Base-by-base conservation (phyloP, 2,113 vertebrate genomes). In the Solenodon paradoxus region DNA sequence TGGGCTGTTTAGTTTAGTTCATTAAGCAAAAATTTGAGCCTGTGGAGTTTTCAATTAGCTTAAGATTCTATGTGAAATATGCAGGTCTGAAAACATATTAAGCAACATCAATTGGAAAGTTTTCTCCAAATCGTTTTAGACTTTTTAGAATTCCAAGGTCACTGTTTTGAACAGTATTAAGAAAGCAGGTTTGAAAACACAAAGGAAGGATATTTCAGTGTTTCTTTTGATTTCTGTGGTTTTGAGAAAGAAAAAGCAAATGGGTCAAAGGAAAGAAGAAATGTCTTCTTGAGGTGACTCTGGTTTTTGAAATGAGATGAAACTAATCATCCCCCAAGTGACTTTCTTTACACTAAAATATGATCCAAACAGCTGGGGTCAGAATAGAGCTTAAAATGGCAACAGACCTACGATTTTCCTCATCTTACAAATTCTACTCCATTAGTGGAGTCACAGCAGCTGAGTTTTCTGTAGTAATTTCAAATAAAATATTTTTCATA, bases 111-210 rank as follows among this genome's bases (percentile, higher is more conserved):
- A 32, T 35, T 69, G 71, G 38, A 96, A 97, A 75, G 72, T 96
- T 96, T 94, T 72, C 30, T 87, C 22, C 63, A 96, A 68, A 88
- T 66, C 5, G 26, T 89, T 94, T 92, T 49, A 95, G n/a, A 88
- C 38, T 49, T 89, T 78, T 85, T 68, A 94, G 64, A 96, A 95
- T 82, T 77, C 75, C 95, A 97, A 97, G 95, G 92, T 95, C 95
- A 95, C 26, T 51, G n/a, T 51, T 92, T 86, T 91, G 35, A 88
- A 95, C 59, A 95, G 64, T 35, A 64, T 11, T 49, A 83, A 92
- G 53, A 82, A 28, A 86, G 92, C 51, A 85, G 96, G 51, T 71
- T 30, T 32, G 35, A 93, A 95, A 89, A 63, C 40, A 95, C 59
- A 93, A 95, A 86, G 85, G 24, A 35, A 47, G 28, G 11, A 17